These are phyloP conservation scores for Zaprionus lachaisei DNA, from an alignment of 1,140 invertebrate species.

Conservation along the genomic window DNA sequence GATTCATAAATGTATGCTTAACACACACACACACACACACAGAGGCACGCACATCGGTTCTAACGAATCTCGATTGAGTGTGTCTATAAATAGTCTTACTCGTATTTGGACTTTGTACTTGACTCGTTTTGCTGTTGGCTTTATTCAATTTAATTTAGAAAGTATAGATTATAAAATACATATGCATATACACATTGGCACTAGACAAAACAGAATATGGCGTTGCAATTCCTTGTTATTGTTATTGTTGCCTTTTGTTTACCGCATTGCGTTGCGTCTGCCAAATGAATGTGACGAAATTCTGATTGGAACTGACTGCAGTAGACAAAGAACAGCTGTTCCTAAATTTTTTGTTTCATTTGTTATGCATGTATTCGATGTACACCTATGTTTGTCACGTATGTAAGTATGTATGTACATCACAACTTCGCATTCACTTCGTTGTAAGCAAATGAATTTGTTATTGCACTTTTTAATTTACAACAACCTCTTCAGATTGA, in stretches of 20 bases:
- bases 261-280: slow-evolving; percentile 10
- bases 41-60: slow-evolving; percentile 12
- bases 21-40: not conserved
- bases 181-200: not conserved
- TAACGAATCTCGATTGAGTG: slow-evolving; percentile 23
- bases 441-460: not conserved
- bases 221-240: not conserved
- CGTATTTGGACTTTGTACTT: slow-evolving; percentile 42
- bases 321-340: slow-evolving; percentile 64
- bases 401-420: not conserved
- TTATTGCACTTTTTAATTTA: slow-evolving; percentile 6
- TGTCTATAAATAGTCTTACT: slow-evolving; percentile 45
- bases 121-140: slow-evolving; percentile 1
- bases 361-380: slow-evolving; percentile 11
- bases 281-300: slow-evolving; percentile 43
- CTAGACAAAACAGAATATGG: slow-evolving; percentile 3
- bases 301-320: slow-evolving; percentile 55
- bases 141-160: slow-evolving; percentile 12
- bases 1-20: slow-evolving; percentile 19
- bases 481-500: not conserved
- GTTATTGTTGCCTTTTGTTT: slow-evolving; percentile 33
- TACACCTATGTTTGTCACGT: not conserved
- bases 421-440: not conserved
- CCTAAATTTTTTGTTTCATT: slow-evolving; percentile 18
- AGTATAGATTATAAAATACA: slow-evolving; percentile 1